A percentile compares a stretch with the other conserved stretches of the same genome.
Evolutionary conservation across 2,797 vertebrate species (phyloP).

Genomic region (Artibeus lituratus): DNA sequence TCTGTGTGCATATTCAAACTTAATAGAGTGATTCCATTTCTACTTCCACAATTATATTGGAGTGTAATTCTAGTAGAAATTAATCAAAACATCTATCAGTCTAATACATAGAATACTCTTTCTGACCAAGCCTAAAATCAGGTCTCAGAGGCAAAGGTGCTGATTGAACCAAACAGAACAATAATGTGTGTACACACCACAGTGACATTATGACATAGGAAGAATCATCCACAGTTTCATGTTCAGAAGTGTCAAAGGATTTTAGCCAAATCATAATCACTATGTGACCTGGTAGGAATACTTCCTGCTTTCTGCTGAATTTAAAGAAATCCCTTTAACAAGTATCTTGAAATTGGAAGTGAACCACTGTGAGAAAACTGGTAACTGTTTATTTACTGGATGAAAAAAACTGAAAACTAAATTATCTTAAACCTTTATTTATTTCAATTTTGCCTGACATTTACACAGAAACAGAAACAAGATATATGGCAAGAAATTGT

Average conservation of each 20-base stretch:
- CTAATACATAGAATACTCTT: not conserved
- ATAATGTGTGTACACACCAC: accelerated
- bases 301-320: not conserved
- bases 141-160: not conserved
- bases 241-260: not conserved
- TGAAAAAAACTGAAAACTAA: slow-evolving; percentile 2
- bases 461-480: not conserved
- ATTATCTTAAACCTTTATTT: not conserved
- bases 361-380: not conserved
- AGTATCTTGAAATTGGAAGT: not conserved
- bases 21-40: not conserved
- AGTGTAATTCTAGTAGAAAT: not conserved
- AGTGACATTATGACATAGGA: not conserved
- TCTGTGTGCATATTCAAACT: not conserved
- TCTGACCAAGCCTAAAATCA: not conserved
- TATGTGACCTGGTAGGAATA: not conserved
- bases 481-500: not conserved
- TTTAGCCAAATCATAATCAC: not conserved
- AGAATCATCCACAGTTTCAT: not conserved
- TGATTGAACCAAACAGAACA: not conserved
- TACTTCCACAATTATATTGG: not conserved
- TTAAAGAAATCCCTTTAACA: not conserved
- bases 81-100: not conserved
- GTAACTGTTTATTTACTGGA: not conserved
- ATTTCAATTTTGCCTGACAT: not conserved